Conservation (phyloP, 2,797 vertebrate genomes). For the Acrocephalus scirpaceus region DNA sequence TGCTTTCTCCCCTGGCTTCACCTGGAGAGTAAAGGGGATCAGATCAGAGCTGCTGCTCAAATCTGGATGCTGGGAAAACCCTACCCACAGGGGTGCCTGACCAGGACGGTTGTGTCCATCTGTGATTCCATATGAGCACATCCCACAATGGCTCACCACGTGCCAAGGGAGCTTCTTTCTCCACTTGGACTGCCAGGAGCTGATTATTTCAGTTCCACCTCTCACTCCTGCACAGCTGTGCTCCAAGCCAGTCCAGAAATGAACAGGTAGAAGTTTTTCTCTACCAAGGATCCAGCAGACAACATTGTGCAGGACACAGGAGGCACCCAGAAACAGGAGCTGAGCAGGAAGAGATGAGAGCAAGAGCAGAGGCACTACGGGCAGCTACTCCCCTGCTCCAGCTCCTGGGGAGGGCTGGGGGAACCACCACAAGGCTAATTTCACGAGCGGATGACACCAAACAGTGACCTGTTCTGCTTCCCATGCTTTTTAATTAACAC, state of each 20-base stretch:
- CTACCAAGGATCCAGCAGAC: background rate
- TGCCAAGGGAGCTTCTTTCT: background rate
- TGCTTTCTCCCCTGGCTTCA: background rate
- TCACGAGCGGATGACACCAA: constrained; percentile 53
- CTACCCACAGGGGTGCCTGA: background rate
- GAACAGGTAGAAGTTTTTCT: background rate
- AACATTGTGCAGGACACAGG: background rate
- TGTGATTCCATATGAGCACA: background rate
- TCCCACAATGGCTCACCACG: background rate
- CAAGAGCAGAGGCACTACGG: background rate
- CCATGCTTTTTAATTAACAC: constrained; percentile 70
- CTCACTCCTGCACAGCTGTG: background rate
- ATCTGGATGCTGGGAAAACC: background rate
- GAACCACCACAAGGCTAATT: constrained; percentile 1
- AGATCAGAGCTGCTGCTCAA: background rate
- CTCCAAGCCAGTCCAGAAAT: background rate
- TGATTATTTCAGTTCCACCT: background rate
- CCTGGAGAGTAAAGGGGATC: background rate
- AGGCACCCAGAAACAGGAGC: background rate
- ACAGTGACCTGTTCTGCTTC: constrained; percentile 59
- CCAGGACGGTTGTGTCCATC: background rate
- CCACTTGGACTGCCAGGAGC: background rate
- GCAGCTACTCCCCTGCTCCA: background rate
- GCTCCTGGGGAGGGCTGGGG: background rate
- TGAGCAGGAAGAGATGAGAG: background rate